Base-by-base conservation (phyloP, 2,113 vertebrate genomes). In the Pangasianodon gigas region DNA sequence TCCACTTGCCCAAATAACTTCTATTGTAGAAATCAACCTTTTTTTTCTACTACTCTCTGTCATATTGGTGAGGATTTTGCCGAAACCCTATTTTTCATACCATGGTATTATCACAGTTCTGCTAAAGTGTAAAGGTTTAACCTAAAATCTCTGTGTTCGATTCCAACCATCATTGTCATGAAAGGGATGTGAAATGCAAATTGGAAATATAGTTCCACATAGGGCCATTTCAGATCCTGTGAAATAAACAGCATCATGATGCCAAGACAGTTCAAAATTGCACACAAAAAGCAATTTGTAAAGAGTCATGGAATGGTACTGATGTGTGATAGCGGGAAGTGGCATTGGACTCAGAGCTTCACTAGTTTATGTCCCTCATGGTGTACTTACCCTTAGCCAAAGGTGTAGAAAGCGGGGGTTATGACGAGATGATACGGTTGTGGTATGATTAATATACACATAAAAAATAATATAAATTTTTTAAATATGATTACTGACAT, bases 1-100 rank as follows among this genome's bases (percentile, higher is more conserved):
- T 69, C 16, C 81, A 37, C 71, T 85, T 88, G 37, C 21, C 54
- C 71, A 88, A 86, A 65, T 80, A 85, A 32, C 41, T 13, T 37
- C 32, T 44, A 89, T 60, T 87, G 37, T 41, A 88, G 77, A 82
- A 82, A 79, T 79, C 9, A 41, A 52, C 4, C 24, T 51, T 51
- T 88, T 65, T 62, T 69, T 69, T 62, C 51, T 81, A 62, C 1
- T n/a, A 65, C 58, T 18, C 29, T 48, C 1, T 51, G 75, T 52
- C 44, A 52, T n/a, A 67, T 79, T 21, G 37, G n/a, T 83, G 79
- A 83, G 46, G 65, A 58, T 9, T 54, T 82, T 37, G 13, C 46
- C 29, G 48, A 81, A 88, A 52, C 16, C 8, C 2, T 26, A 51
- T 65, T 67, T 87, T 80, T 62, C 37, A n/a, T 81, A 18, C 48